Base-by-base conservation (phyloP, 1,140 invertebrate species). In the Temnothorax curvispinosus region DNA sequence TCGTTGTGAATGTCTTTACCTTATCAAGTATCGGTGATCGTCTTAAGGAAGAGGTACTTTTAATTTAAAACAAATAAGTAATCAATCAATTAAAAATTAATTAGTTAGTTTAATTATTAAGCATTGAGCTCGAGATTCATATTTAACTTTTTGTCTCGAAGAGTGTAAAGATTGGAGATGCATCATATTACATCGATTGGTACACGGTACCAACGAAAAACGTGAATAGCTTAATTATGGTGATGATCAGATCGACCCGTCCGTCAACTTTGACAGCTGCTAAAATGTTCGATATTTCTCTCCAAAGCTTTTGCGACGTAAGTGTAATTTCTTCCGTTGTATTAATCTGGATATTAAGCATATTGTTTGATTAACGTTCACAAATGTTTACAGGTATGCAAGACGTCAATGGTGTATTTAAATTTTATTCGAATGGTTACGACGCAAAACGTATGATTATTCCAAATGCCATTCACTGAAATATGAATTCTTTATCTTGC, bases 381-480 rank as follows among this genome's bases (percentile, higher is more conserved):
- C n/a, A 8, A 44, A 62, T 82, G n/a, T 84, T 71, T 11, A 64
- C 38, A 93, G 93, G 92, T 93, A 15, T 88, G 88, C 18, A 94
- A 94, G 76, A 93, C 93, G 15, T 93, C 93, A 13, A 91, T 92
- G 41, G 93, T 92, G 1, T 94, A 94, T 67, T 76, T 94, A 9
- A 94, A 94, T 76, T 93, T 94, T 62, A 87, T 94, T 2, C 90
- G 91, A 80, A 88, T 92, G 15, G 72, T 94, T 18, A 88, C 87
- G 4, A 65, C 11, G 5, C 84, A 64, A 87, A n/a, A 75, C 5
- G 4, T 41, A 18, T 47, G 8, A 27, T 77, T 85, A n/a, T 41
- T 21, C 1, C 2, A 72, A 86, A 71, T n/a, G 21, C 18, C 41
- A 60, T 64, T 2, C 1, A 38, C 44, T 21, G 9, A 67, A 64